Conservation (phyloP, 2,797 vertebrate genomes). For the Merluccius polli region DNA sequence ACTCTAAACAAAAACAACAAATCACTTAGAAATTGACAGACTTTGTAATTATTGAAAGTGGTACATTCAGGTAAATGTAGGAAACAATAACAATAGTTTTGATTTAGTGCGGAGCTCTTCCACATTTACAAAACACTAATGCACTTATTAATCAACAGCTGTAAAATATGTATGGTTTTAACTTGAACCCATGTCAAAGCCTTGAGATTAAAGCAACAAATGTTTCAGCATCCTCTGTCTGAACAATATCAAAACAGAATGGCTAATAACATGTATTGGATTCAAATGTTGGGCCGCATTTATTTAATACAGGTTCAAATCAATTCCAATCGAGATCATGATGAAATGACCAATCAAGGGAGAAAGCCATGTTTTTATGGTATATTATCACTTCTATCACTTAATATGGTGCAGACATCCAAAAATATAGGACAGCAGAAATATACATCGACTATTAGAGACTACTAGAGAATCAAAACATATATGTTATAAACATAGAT, state of each 20-base stretch:
- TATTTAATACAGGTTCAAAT: background rate
- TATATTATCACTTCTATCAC: background rate
- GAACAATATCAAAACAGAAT: background rate
- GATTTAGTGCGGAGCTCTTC: background rate
- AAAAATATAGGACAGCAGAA: background rate
- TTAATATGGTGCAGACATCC: background rate
- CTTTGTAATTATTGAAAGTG: background rate
- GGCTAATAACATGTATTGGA: background rate
- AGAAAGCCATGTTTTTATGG: background rate
- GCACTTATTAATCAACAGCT: background rate
- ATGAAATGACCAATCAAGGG: background rate
- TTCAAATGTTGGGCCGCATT: background rate
- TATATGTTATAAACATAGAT: background rate
- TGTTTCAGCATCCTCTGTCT: background rate
- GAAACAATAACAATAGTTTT: background rate
- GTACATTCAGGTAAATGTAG: background rate
- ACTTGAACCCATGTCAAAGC: background rate
- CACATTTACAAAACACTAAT: background rate
- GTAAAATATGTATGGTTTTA: background rate
- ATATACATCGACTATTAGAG: background rate
- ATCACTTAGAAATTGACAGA: background rate
- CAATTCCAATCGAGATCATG: background rate
- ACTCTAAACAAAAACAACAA: no score
- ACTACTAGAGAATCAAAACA: background rate
- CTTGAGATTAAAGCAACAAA: background rate